Conservation (phyloP, 2,888 invertebrate species). For the Pachliopta kotzebuea region DNA sequence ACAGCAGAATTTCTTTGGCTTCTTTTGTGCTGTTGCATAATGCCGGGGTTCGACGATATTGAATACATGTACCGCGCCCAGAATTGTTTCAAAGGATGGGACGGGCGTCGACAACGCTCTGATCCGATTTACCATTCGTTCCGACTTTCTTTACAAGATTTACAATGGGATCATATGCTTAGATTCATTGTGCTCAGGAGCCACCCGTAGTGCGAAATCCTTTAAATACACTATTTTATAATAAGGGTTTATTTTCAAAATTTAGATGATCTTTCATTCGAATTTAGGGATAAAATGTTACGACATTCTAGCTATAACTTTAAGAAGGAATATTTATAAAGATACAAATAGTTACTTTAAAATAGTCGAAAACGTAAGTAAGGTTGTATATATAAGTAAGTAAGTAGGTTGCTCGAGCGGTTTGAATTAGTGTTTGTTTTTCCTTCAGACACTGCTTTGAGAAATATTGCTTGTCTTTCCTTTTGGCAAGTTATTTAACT, state of each 20-base stretch:
- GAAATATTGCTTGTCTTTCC: constrained; percentile 33
- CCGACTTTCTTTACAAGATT: constrained; percentile 64
- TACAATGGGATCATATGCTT: constrained; percentile 51
- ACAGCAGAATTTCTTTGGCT: constrained; percentile 66
- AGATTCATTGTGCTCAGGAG: constrained; percentile 44
- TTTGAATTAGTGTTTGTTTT: not conserved
- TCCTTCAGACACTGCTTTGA: not conserved
- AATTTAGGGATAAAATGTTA: not conserved
- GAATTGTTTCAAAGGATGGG: constrained; percentile 68
- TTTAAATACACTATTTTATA: constrained; percentile 30
- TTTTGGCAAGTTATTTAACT: constrained; percentile 33
- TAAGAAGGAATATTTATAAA: not conserved
- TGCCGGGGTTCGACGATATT: constrained; percentile 59
- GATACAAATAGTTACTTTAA: not conserved
- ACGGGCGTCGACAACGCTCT: constrained; percentile 65
- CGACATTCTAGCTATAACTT: not conserved
- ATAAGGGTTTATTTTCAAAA: constrained; percentile 13
- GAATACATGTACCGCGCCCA: constrained; percentile 53
- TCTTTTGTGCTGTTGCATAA: constrained; percentile 73
- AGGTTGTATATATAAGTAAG: no score
- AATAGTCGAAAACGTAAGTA: not conserved
- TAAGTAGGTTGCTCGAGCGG: not conserved
- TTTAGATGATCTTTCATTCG: constrained; percentile 17
- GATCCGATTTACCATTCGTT: constrained; percentile 76
- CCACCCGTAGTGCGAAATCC: constrained; percentile 55